Evolutionary conservation across 2,888 invertebrate genomes (phyloP), one percentile per base, ranked within the genome.

Genomic region (Aphidoletes aphidimyza): DNA sequence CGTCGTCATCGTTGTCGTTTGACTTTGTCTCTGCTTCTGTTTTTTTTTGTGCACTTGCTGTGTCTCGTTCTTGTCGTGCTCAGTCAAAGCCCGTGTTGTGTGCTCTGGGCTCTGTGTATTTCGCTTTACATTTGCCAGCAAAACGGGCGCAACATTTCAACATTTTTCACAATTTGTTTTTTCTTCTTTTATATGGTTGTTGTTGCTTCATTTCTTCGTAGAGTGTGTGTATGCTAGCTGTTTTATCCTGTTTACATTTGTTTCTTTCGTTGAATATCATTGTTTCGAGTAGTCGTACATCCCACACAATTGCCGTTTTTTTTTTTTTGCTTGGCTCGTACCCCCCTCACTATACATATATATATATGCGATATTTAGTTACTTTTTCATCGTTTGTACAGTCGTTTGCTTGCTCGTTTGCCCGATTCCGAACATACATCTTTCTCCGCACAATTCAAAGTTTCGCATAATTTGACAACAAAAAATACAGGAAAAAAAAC

Each of bases 221-320:
- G 47, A 8, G 54, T 3, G 26, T 54, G 3, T 26, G 17, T 3
- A 8, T 54, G 3, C 54, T 54, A 1, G 54, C 3, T 6, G 22
- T 54, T n/a, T 54, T 54, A 54, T 54, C 22, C 30, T 69, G 69
- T 69, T 69, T 69, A 69, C 69, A 69, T 69, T 69, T 30, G 69
- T 69, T 69, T 69, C 69, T 11, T 30, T 30, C 69, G 2, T 26
- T 54, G 54, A 54, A 54, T 54, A 22, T 54, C 54, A 54, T 54
- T 26, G 54, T 54, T 54, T 69, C 34, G 69, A 69, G 69, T n/a
- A n/a, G n/a, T n/a, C n/a, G n/a, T 69, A 69, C 69, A 69, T 69
- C 69, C 30, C 69, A 69, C 69, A 69, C 30, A 69, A 69, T 69
- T 69, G 69, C 30, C 69, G 69, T 69, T 69, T 69, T 22, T 22